Evolutionary conservation across 2,113 vertebrate genomes (phyloP), one percentile per base, ranked within the genome.

Genomic region (Sterrhoptilus dennistouni): DNA sequence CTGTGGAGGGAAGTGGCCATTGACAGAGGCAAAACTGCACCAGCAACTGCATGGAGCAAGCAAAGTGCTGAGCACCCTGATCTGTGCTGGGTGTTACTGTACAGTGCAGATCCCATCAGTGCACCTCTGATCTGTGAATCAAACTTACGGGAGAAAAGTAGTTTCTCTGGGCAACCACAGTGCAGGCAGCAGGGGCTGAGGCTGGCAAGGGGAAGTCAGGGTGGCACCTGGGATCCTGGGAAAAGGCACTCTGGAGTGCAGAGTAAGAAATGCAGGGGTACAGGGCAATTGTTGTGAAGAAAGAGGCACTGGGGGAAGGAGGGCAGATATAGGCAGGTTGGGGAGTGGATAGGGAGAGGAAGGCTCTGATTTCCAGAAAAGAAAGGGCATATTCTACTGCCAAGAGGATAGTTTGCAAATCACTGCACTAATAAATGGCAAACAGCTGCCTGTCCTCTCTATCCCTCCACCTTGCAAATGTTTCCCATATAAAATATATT

Each of bases 271-370:
- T 21, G 49, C 60, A 60, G 27, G 15, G 23, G 18, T 22, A 49
- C 8, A n/a, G 56, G 38, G 42, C 15, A 29, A 28, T 22, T 35
- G 36, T 22, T 8, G 33, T 17, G 45, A 84, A 92, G 65, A 78
- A 75, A 63, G 38, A 89, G 13, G 42, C n/a, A 79, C 13, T 12
- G n/a, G 15, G 22, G 16, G 28, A 91, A 84, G 40, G 12, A 92
- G 8, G 8, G 22, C 61, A 61, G n/a, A 77, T 81, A 56, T 5
- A 63, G 6, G 5, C 56, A 61, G 38, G 22, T 2, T 66, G 44
- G 3, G 33, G 52, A 22, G 14, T 9, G 5, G 47, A 42, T 0
- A 66, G 2, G 8, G 42, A 70, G 12, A 8, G n/a, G 21, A 4
- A 8, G 29, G 10, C 33, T 65, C 27, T 40, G 40, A 18, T 24